Percentiles rank a stretch among this genome's conserved stretches.
These are phyloP conservation scores for Drosophila glabriapex DNA, from an alignment of 2,888 invertebrate species.

Conservation along the genomic window DNA sequence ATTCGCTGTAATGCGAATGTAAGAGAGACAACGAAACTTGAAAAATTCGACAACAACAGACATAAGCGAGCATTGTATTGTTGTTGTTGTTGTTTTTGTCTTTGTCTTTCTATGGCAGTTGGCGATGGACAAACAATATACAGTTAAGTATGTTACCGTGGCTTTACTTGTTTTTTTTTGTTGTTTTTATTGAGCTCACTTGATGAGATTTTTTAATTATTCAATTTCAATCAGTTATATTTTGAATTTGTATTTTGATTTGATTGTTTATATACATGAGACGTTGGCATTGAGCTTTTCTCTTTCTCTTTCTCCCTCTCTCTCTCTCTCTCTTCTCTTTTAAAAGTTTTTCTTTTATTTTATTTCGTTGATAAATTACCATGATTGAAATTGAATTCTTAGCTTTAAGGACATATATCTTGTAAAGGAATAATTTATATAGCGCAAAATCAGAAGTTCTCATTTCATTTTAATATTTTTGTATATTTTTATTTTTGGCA, in stretches of 20 bases:
- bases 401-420: neutral
- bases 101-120: neutral
- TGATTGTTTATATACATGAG: neutral
- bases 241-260: neutral
- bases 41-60: neutral
- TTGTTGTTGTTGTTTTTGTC: neutral
- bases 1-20: neutral
- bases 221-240: too few species aligned
- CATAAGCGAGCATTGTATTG: neutral
- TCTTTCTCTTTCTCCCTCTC: too few species aligned
- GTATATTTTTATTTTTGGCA: constrained; percentile 47
- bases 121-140: too few species aligned
- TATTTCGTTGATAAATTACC: neutral
- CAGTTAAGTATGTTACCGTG: neutral
- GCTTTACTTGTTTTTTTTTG: too few species aligned
- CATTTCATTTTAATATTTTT: constrained; percentile 21
- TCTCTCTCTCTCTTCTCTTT: neutral
- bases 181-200: too few species aligned
- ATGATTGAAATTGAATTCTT: neutral
- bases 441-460: neutral
- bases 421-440: neutral
- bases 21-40: neutral
- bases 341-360: neutral
- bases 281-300: neutral
- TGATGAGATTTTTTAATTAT: too few species aligned